phyloP scores from a whole-genome alignment of 1,140 invertebrate species.

The Tetranychus urticae region DNA sequence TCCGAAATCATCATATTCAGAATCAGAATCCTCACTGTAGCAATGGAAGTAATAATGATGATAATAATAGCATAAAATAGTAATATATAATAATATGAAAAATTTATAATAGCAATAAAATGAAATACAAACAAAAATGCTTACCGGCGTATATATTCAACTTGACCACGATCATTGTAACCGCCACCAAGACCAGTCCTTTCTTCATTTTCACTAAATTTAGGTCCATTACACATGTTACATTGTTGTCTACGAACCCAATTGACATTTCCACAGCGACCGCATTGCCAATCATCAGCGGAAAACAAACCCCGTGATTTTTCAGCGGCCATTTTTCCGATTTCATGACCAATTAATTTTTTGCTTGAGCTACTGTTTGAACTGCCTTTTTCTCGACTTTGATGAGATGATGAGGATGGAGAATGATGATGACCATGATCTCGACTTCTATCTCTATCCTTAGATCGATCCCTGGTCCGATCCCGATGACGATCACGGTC shows the following conservation, averaged over 20 bases:
- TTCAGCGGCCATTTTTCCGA: conserved; percentile 90
- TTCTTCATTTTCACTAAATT: conserved; percentile 69
- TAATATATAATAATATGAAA: too few relatives aligned
- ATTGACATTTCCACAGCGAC: conserved; percentile 90
- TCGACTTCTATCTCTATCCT: too few relatives aligned
- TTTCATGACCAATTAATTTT: conserved; percentile 82
- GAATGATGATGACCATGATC: too few relatives aligned
- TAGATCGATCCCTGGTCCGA: too few relatives aligned
- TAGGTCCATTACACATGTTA: conserved; percentile 96
- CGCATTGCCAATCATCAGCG: conserved; percentile 96
- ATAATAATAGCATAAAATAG: not conserved
- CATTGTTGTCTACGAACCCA: conserved; percentile 90
- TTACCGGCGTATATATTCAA: conserved; percentile 54
- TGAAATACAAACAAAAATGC: not conserved
- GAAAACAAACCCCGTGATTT: conserved; percentile 93
- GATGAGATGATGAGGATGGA: not conserved
- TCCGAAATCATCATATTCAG: conserved; percentile 62
- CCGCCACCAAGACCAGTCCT: conserved; percentile 28
- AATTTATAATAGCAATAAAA: not conserved
- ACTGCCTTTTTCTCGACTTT: not conserved
- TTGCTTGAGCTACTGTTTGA: not conserved
- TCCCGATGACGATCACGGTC: not conserved
- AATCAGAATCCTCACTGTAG: conserved; percentile 53
- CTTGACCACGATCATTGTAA: conserved; percentile 75
- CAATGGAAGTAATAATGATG: not conserved